These are phyloP conservation scores for Phalangium opilio DNA, from an alignment of 2,888 invertebrate genomes.

Conservation along the genomic window DNA sequence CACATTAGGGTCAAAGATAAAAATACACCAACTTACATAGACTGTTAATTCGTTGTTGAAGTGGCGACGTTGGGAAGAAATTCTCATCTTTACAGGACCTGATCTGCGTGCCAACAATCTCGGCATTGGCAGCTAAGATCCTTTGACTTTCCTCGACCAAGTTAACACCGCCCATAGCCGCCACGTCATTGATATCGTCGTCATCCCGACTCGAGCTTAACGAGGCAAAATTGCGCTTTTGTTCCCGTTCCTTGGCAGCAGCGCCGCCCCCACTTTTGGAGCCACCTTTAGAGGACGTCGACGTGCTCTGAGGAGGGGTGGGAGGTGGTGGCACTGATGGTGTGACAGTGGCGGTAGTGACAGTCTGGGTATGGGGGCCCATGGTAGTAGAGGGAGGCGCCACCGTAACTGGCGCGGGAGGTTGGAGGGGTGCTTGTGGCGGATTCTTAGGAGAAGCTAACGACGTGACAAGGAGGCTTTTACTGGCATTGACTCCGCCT, in stretches of 20 bases:
- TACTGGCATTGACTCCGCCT: no score
- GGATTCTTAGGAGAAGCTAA: no score
- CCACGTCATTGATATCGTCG: conserved; percentile 96
- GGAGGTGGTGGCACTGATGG: neutral
- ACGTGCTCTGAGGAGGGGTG: neutral
- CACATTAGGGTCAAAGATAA: no score
- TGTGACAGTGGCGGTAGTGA: neutral
- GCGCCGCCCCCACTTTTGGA: neutral
- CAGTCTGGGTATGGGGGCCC: no score
- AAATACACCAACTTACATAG: conserved; percentile 34
- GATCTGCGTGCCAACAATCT: conserved; percentile 74
- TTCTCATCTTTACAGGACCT: conserved; percentile 85
- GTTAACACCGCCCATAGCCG: conserved; percentile 98
- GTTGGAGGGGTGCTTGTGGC: no score
- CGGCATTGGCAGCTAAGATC: conserved; percentile 69
- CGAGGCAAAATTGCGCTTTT: conserved; percentile 11
- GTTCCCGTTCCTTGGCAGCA: conserved; percentile 8
- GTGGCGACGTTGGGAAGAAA: conserved; percentile 57
- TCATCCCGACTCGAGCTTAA: conserved; percentile 48
- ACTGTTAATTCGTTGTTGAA: conserved; percentile 55
- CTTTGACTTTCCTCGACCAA: conserved; percentile 88
- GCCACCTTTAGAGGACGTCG: neutral
- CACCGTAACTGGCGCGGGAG: no score
- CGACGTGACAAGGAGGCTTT: no score
- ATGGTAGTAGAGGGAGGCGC: no score